These are phyloP conservation scores for Itoplectis maculator DNA, from an alignment of 2,888 invertebrate species.

Conservation along the genomic window DNA sequence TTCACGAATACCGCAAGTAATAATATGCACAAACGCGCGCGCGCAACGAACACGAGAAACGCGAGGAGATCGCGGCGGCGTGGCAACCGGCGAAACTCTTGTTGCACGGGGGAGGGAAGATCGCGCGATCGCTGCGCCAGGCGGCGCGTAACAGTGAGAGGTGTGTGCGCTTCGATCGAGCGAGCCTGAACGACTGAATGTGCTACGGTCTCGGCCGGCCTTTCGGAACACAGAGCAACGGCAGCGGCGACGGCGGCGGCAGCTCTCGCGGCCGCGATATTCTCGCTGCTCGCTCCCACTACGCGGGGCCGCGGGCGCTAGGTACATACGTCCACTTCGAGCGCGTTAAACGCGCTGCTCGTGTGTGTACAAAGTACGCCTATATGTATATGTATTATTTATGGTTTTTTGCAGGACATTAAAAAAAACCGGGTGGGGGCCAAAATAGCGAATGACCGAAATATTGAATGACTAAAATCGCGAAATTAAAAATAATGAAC, in stretches of 20 bases:
- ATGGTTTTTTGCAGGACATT: no score
- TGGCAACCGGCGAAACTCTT: slow-evolving; percentile 5
- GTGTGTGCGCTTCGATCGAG: slow-evolving; percentile 74
- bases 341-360: slow-evolving; percentile 25
- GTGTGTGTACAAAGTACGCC: background rate
- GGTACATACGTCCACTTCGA: slow-evolving; percentile 33
- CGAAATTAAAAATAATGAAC: no score
- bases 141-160: slow-evolving; percentile 14
- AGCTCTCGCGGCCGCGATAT: slow-evolving; percentile 58
- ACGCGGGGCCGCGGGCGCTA: slow-evolving; percentile 35
- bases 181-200: slow-evolving; percentile 79
- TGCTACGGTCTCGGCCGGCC: slow-evolving; percentile 69
- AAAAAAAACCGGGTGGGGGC: no score
- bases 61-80: background rate
- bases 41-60: background rate
- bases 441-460: no score
- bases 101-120: background rate
- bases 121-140: slow-evolving; percentile 9
- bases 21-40: background rate
- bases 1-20: background rate
- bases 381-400: no score
- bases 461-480: no score
- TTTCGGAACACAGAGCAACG: slow-evolving; percentile 53
- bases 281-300: slow-evolving; percentile 71
- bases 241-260: slow-evolving; percentile 47